Evolutionary conservation across 2,797 vertebrate genomes (phyloP).

Genomic region (Darevskia nairensis): DNA sequence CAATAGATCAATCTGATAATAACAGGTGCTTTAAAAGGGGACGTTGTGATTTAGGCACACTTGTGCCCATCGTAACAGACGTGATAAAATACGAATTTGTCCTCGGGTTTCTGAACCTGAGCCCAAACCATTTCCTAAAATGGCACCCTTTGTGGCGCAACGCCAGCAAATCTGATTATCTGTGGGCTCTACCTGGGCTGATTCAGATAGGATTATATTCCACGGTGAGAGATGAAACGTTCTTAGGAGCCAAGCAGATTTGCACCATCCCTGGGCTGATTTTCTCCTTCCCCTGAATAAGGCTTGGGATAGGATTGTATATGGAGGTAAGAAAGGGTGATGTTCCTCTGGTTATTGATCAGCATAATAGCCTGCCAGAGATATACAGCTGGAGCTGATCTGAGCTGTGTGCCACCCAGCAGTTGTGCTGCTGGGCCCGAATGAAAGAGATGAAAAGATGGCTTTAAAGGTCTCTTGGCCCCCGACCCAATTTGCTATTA

Average conservation of each 20-base stretch:
- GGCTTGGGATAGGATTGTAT: neutral
- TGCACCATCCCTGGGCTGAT: neutral
- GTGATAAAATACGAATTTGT: neutral
- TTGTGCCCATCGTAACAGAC: neutral
- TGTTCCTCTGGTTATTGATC: neutral
- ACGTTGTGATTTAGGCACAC: slow-evolving; percentile 3
- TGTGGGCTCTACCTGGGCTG: neutral
- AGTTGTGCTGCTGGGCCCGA: neutral
- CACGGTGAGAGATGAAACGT: neutral
- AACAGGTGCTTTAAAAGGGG: neutral
- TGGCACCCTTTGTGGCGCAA: neutral
- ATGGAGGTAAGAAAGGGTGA: neutral
- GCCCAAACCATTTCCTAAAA: slow-evolving; percentile 9
- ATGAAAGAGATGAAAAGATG: slow-evolving; percentile 20
- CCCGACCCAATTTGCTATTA: slow-evolving; percentile 47
- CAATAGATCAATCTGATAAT: neutral
- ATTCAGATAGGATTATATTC: slow-evolving; percentile 10
- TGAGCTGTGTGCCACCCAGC: neutral
- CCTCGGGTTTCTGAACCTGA: neutral
- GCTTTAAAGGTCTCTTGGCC: slow-evolving; percentile 43
- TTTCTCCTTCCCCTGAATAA: neutral
- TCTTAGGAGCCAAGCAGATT: neutral
- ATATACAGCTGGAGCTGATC: neutral
- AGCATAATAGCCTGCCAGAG: slow-evolving; percentile 6
- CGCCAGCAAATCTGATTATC: slow-evolving; percentile 3